Percentiles rank a stretch among this genome's conserved stretches.
Conservation (phyloP, 1,140 invertebrate genomes). For the Trachymyrmex septentrionalis region DNA sequence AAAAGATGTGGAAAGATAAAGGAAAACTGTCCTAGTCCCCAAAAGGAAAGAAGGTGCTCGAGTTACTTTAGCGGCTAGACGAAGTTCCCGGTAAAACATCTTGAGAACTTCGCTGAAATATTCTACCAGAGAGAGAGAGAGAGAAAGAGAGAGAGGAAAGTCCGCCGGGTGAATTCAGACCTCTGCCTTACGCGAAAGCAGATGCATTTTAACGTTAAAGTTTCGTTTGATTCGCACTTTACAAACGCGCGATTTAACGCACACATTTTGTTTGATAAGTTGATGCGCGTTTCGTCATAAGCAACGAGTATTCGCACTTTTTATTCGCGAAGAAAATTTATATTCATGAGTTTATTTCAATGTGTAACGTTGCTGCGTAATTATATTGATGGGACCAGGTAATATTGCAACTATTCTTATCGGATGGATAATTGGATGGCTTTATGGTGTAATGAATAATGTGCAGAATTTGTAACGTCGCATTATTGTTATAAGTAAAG, state of each 20-base stretch:
- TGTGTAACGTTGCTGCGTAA: conserved; percentile 34
- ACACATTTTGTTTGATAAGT: background rate
- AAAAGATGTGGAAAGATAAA: conserved; percentile 39
- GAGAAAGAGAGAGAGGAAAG: background rate
- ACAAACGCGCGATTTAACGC: conserved; percentile 8
- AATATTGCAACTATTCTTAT: conserved; percentile 26
- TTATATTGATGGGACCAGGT: conserved; percentile 37
- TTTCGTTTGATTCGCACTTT: background rate
- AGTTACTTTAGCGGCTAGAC: conserved; percentile 30
- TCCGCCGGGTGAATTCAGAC: background rate
- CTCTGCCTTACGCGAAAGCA: background rate
- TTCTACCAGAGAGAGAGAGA: background rate
- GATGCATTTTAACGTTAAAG: conserved; percentile 15
- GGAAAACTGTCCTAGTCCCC: conserved; percentile 3
- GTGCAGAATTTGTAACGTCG: conserved; percentile 32
- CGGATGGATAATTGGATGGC: conserved; percentile 43
- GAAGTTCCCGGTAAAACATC: conserved; percentile 21
- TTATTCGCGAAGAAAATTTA: conserved; percentile 17
- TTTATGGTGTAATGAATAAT: conserved; percentile 51
- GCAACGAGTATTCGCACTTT: background rate
- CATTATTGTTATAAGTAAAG: conserved; percentile 7
- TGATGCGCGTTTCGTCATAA: background rate
- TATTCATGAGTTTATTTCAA: conserved; percentile 25
- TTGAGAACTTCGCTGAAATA: conserved; percentile 19
- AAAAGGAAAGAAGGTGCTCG: conserved; percentile 10